Evolutionary conservation across 2,888 invertebrate genomes (phyloP), one percentile per base, ranked within the genome.

Genomic region (Ophion obscuratus): DNA sequence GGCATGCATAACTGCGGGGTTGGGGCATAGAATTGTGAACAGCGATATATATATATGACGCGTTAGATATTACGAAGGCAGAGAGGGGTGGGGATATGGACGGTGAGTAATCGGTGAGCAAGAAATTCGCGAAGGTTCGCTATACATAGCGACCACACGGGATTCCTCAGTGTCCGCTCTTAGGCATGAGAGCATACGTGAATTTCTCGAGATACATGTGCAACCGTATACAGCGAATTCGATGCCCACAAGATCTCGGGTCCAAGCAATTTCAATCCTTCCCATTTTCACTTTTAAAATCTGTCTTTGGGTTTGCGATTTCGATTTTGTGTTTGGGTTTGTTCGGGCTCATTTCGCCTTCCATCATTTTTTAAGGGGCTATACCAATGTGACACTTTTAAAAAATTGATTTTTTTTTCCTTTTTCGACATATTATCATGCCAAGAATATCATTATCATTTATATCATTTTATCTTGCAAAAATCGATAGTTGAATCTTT

Each of bases 111-210:
- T 62, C 67, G 70, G 61, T 81, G 75, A 44, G 64, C 74, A 78
- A 73, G 85, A 82, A 80, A 73, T 83, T 79, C 59, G n/a, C 66
- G 47, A 76, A 79, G 71, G 75, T 71, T 66, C 57, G 53, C 53
- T 57, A 61, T 76, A 76, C 68, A 79, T 53, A 84, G 61, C 78
- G 66, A 81, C 86, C 81, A 77, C 74, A 81, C 81, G 78, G 70
- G 74, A 86, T 86, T 86, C 84, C 86, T 86, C 14, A 66, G 71
- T 68, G 84, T 84, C 81, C 59, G 53, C 53, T 74, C 68, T 36
- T 71, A 53, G 70, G 47, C 75, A 66, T 47, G 27, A 76, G 79
- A 71, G 47, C 70, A 66, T 64, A 67, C 53, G 62, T 47, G 75
- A 78, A 79, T 84, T 80, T 86, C 75, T 82, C 71, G 27, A 66